Conservation (phyloP, 2,888 invertebrate species). For the Drosophila algonquin region DNA sequence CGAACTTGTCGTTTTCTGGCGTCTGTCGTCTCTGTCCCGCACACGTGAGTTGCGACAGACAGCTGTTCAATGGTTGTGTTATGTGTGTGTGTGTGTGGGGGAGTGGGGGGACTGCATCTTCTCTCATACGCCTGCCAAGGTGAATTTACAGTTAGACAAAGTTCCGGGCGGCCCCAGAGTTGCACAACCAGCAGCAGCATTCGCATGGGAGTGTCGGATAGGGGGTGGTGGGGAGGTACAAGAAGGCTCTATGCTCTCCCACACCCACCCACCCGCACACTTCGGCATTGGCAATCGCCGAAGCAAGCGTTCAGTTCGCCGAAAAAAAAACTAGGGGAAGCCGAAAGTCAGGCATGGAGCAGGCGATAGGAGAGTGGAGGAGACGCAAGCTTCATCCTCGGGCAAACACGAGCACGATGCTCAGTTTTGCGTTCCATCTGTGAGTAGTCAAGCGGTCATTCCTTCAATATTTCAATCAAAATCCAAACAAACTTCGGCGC, state of each 20-base stretch:
- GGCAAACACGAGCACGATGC: background rate
- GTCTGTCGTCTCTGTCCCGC: background rate
- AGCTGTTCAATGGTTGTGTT: conserved; percentile 20
- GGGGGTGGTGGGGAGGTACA: conserved; percentile 5
- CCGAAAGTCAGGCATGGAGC: background rate
- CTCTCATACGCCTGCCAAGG: conserved; percentile 25
- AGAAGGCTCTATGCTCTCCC: conserved; percentile 28
- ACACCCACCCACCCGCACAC: conserved; percentile 16
- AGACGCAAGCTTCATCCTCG: conserved; percentile 5
- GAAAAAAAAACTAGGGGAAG: background rate
- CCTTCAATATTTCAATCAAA: conserved; percentile 3
- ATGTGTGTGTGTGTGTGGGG: background rate
- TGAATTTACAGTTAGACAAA: conserved; percentile 17
- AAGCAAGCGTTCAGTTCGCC: background rate
- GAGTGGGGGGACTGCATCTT: conserved; percentile 1
- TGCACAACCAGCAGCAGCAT: conserved; percentile 38
- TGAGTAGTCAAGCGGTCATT: background rate
- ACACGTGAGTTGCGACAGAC: conserved; percentile 4
- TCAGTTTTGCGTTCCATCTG: background rate
- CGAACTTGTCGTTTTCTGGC: background rate
- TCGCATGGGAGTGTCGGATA: conserved; percentile 9
- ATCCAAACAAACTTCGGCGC: background rate
- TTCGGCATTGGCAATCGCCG: conserved; percentile 25
- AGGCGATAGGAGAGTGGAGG: conserved; percentile 5
- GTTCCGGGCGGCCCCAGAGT: conserved; percentile 27